Evolutionary conservation across 1,140 invertebrate species (phyloP), one percentile per base, ranked within the genome.

Genomic region (Aphaenogaster ashmeadi): DNA sequence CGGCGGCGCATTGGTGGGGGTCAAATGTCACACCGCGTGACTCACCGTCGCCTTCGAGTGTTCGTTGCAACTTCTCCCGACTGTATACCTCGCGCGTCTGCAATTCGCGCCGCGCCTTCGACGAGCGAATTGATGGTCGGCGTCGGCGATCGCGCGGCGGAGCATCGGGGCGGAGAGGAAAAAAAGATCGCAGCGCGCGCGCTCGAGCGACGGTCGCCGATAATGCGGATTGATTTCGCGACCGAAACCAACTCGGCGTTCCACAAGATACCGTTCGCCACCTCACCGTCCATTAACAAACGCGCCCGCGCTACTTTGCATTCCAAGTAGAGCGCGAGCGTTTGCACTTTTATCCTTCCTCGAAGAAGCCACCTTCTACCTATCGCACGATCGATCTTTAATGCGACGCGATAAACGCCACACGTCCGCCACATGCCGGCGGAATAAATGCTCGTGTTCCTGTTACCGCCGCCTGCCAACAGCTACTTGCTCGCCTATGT

Each of bases 11-110:
- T 72, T 92, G 88, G 92, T 91, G 92, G 93, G 92, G 92, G 89
- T 93, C 92, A 93, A 93, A 93, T 94, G 93, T 94, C 93, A 93
- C 92, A 88, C 85, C 60, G 80, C 44, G 86, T 94, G 93, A 94
- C 91, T 94, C 93, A 94, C 87, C 88, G 33, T 86, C 88, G 64
- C 52, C 79, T 87, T 60, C 91, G 56, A 91, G 69, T 64, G 77
- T 62, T 77, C 81, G 79, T 85, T 88, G 75, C 75, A 86, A 67
- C 64, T 67, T 69, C 79, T 90, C 86, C 69, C 47, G 44, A 27
- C 81, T 54, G 36, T 90, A 74, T 81, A 79, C 89, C 83, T 86
- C 41, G 74, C 88, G 56, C 81, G 84, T 74, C 66, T 89, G 80
- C 85, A 89, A 67, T 91, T 64, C 58, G 38, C 85, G 87, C 58